Conservation (phyloP, 2,113 vertebrate genomes). For the Phylloscopus trochilus region DNA sequence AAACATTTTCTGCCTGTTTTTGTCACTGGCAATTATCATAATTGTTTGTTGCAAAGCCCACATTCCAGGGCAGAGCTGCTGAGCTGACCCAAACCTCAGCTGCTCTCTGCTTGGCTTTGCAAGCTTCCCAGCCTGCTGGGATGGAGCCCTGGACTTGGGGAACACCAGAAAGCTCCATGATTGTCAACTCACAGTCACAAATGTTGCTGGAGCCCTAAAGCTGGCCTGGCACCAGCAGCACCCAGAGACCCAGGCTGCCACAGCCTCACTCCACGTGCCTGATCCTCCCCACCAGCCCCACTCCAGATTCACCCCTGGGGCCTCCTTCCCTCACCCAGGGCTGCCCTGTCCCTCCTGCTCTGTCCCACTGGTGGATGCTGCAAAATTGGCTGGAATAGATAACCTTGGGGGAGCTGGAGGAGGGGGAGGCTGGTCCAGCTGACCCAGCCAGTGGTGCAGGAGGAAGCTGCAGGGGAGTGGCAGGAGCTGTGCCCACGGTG, state of each 20-base stretch:
- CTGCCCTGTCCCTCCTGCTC: not conserved
- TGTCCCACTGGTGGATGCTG: not conserved
- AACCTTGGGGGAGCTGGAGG: not conserved
- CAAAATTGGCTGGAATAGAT: not conserved
- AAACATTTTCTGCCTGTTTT: constrained; percentile 15
- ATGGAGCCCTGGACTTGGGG: not conserved
- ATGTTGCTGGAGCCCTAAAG: not conserved
- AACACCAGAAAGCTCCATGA: not conserved
- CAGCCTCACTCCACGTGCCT: not conserved
- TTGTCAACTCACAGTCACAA: not conserved
- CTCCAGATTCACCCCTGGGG: not conserved
- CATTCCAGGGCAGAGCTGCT: not conserved
- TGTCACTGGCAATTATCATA: constrained; percentile 21
- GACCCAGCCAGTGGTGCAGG: not conserved
- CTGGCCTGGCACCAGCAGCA: not conserved
- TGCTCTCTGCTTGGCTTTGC: not conserved
- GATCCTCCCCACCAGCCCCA: not conserved
- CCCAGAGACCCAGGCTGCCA: not conserved
- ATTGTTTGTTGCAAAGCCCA: not conserved
- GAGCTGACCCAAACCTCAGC: constrained; percentile 23
- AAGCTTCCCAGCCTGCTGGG: not conserved
- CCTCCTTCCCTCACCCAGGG: not conserved
- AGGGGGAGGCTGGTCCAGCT: not conserved
- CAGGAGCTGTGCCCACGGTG: fast-evolving
- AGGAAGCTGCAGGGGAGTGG: fast-evolving